Percentiles rank a stretch among this genome's conserved stretches.
Conservation (phyloP, 2,888 invertebrate genomes). For the Drosophila testacea region DNA sequence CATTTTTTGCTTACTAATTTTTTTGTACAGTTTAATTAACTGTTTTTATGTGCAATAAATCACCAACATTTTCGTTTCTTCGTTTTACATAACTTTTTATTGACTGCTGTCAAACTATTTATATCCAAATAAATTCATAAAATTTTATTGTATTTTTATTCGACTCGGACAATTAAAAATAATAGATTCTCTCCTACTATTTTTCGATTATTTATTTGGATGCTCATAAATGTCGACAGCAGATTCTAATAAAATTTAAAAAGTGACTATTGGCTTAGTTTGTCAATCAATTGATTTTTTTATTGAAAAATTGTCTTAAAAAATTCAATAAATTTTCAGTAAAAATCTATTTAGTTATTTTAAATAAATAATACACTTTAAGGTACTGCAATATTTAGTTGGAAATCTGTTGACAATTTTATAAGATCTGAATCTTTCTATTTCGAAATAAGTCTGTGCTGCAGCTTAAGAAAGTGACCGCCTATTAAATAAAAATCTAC, state of each 20-base stretch:
- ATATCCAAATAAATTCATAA: slow-evolving; percentile 46
- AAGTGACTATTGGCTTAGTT: too few relatives aligned
- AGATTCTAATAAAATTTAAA: background rate
- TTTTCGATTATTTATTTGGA: too few relatives aligned
- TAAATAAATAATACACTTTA: too few relatives aligned
- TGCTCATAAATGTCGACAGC: background rate
- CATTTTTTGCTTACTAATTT: background rate
- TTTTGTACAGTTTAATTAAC: background rate
- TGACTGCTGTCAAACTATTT: slow-evolving; percentile 34
- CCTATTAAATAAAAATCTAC: background rate
- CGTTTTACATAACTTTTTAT: slow-evolving; percentile 27
- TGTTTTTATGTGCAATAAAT: slow-evolving; percentile 13
- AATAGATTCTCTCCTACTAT: background rate
- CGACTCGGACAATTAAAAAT: slow-evolving; percentile 5
- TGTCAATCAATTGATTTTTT: too few relatives aligned
- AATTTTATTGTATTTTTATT: slow-evolving; percentile 29
- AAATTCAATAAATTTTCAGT: too few relatives aligned
- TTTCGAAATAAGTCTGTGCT: background rate
- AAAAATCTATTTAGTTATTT: too few relatives aligned
- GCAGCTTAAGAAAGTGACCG: background rate
- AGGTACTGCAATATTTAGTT: too few relatives aligned
- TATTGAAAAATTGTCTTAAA: too few relatives aligned
- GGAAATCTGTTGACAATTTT: too few relatives aligned
- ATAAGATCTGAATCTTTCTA: background rate
- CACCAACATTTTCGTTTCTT: slow-evolving; percentile 21